phyloP scores from a whole-genome alignment of 2,113 vertebrate species.

The Cyprinus carpio region DNA sequence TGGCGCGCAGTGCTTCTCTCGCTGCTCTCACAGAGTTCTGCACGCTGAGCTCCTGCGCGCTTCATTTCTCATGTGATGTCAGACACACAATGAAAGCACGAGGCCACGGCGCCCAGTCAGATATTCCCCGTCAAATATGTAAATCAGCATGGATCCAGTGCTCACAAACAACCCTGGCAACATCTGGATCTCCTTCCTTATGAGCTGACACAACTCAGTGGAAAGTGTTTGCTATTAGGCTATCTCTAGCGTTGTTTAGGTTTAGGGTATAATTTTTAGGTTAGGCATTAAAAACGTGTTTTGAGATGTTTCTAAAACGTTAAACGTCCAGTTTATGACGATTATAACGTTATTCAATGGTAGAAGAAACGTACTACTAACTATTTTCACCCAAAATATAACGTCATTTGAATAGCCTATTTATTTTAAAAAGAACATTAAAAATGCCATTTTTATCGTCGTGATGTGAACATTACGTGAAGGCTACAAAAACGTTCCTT shows the following conservation, averaged over 20 bases:
- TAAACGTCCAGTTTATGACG: no score
- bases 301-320: no score
- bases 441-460: no score
- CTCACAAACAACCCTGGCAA: not conserved
- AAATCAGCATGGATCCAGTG: not conserved
- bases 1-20: not conserved
- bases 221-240: not conserved
- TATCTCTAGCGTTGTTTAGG: not conserved
- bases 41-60: not conserved
- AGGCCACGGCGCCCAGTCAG: not conserved
- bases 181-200: not conserved
- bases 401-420: no score
- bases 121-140: not conserved
- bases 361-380: no score
- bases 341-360: no score
- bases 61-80: constrained; percentile 17
- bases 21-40: not conserved
- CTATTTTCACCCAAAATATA: no score
- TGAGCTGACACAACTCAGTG: not conserved
- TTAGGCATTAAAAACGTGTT: no score
- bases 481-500: no score
- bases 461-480: no score
- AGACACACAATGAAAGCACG: not conserved
- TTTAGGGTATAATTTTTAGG: not conserved
- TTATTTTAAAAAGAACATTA: no score